phyloP scores from a whole-genome alignment of 2,888 invertebrate species.

The Rhyacophila evoluta region DNA sequence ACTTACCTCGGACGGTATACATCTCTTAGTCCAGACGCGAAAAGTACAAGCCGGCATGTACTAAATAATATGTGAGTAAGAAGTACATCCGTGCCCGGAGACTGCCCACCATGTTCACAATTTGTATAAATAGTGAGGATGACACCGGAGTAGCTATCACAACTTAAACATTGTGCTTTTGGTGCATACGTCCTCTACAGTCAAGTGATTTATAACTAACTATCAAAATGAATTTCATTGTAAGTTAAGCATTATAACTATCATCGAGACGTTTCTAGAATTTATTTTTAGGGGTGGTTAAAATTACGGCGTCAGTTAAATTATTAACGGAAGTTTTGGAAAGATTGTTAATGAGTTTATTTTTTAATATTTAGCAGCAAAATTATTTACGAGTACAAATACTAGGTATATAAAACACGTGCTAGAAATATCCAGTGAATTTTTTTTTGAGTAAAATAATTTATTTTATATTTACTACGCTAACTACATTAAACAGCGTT shows the following conservation, averaged over 20 bases:
- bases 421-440: no score
- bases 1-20: constrained; percentile 15
- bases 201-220: constrained; percentile 30
- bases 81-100: constrained; percentile 35
- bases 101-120: constrained; percentile 56
- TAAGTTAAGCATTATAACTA: constrained; percentile 59
- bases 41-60: constrained; percentile 16
- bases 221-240: constrained; percentile 64
- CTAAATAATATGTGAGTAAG: background rate
- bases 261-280: background rate
- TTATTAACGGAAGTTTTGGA: background rate
- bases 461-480: no score
- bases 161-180: constrained; percentile 61
- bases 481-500: no score
- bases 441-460: no score
- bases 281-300: background rate
- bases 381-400: no score
- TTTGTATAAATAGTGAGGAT: constrained; percentile 68
- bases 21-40: constrained; percentile 5
- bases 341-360: no score
- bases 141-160: constrained; percentile 64
- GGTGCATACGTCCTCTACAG: constrained; percentile 56
- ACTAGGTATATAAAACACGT: no score
- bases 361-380: no score
- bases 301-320: background rate